A percentile compares a stretch with the other conserved stretches of the same genome.
Evolutionary conservation across 2,797 vertebrate genomes (phyloP).

Genomic region (Enteromius argenteus): DNA sequence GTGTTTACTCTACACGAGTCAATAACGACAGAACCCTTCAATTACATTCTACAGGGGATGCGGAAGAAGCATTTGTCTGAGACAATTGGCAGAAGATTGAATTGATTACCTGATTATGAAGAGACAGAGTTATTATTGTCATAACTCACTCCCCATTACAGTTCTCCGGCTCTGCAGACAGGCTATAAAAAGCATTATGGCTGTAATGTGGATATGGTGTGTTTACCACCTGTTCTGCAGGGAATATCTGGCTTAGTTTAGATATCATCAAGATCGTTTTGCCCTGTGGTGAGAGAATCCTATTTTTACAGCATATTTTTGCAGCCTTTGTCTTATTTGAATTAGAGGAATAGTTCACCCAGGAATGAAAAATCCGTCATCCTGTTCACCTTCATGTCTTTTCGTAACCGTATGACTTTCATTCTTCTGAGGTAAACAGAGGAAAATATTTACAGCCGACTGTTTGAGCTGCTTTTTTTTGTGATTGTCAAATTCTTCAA

Average conservation of each 20-base stretch:
- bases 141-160: conserved; percentile 79
- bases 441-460: not conserved
- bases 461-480: not conserved
- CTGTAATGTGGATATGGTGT: conserved; percentile 64
- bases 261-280: conserved; percentile 34
- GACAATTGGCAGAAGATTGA: conserved; percentile 80
- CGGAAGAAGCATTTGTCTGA: conserved; percentile 73
- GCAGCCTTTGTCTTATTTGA: not conserved
- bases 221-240: conserved; percentile 67
- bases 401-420: not conserved
- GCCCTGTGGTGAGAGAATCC: conserved; percentile 31
- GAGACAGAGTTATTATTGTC: conserved; percentile 82
- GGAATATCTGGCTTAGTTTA: conserved; percentile 33
- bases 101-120: conserved; percentile 84
- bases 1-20: conserved; percentile 78
- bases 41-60: conserved; percentile 73
- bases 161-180: conserved; percentile 62
- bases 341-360: conserved; percentile 5
- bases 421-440: not conserved
- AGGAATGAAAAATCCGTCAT: not conserved
- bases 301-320: conserved; percentile 1
- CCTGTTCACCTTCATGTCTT: not conserved
- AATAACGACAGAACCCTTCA: conserved; percentile 77
- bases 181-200: conserved; percentile 72
- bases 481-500: not conserved